Evolutionary conservation across 1,140 invertebrate genomes (phyloP), one percentile per base, ranked within the genome.

Genomic region (Aphis craccivora): DNA sequence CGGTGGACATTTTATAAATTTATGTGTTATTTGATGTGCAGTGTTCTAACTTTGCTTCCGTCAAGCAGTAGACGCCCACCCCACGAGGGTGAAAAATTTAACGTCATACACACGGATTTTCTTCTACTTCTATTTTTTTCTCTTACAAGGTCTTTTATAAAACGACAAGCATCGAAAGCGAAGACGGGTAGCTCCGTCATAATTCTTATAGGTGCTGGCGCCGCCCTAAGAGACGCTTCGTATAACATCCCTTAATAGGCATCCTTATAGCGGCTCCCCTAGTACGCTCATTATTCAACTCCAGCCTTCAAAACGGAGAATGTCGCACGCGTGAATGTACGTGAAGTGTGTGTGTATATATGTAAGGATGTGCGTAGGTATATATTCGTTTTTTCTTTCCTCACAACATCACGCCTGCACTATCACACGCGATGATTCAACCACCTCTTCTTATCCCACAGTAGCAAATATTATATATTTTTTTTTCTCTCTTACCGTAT

Each of bases 211-310:
- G 81, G 76, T 40, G 45, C 45, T 55, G 23, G 81, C 22, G 35
- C 81, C 91, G 76, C 81, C 81, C 91, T 25, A 40, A 20, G 48
- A 86, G 51, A 93, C 91, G 91, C 30, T 81, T 92, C 60, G 43
- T 92, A 92, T 51, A 83, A 92, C 90, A 83, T 92, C 90, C 90
- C 67, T 92, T 92, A 92, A 92, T 92, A 92, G 90, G 90, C 67
- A 83, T 92, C 90, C 90, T 91, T 91, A 91, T 43, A 25, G 60
- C 43, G 40, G 90, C 35, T 51, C 67, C 90, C 60, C 67, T 83
- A n/a, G 23, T 92, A 81, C 45, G 67, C 90, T 91, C 90, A 76
- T 91, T 91, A 91, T 91, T 91, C 67, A 93, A 84, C 81, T 48
- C 23, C 91, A 43, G 76, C 81, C 81, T 86, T 51, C 81, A 93